A percentile compares a stretch with the other conserved stretches of the same genome.
phyloP scores from a whole-genome alignment of 64 coral and sea anemone genomes.

The Astreopora myriophthalma region DNA sequence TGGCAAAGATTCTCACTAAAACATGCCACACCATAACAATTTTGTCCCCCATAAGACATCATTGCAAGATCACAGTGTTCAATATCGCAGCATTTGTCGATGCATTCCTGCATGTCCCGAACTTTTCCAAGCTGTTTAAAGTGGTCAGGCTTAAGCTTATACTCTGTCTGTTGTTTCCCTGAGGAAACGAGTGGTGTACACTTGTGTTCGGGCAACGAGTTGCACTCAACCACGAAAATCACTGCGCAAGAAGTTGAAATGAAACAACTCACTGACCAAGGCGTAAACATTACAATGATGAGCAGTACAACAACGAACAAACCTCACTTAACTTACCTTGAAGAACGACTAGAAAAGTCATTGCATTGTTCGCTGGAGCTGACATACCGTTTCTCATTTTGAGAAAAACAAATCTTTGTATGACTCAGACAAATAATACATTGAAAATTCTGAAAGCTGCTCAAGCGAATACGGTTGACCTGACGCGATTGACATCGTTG shows the following conservation, averaged over 20 bases:
- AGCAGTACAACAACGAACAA: not conserved
- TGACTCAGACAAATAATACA: not conserved
- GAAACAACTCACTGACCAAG: not conserved
- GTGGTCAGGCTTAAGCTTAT: constrained; percentile 67
- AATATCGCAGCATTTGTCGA: constrained; percentile 77
- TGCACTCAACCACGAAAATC: constrained; percentile 34
- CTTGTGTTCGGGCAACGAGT: constrained; percentile 19
- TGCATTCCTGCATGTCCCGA: constrained; percentile 73
- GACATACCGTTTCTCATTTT: not conserved
- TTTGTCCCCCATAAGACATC: constrained; percentile 89
- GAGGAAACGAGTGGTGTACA: not conserved
- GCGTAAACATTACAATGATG: not conserved
- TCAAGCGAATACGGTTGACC: not conserved
- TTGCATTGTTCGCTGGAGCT: not conserved
- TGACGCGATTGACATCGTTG: not conserved
- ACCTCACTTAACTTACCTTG: not conserved
- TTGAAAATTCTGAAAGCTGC: not conserved
- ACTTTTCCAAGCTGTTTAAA: constrained; percentile 82
- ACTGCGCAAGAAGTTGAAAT: not conserved
- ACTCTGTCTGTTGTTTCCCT: not conserved
- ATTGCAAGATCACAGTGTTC: constrained; percentile 82
- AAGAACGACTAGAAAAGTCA: not conserved
- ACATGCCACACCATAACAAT: constrained; percentile 86
- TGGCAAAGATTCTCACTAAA: constrained; percentile 89
- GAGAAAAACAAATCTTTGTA: not conserved